Evolutionary conservation across 1,140 invertebrate genomes (phyloP).

Genomic region (Nixonia krombeini): DNA sequence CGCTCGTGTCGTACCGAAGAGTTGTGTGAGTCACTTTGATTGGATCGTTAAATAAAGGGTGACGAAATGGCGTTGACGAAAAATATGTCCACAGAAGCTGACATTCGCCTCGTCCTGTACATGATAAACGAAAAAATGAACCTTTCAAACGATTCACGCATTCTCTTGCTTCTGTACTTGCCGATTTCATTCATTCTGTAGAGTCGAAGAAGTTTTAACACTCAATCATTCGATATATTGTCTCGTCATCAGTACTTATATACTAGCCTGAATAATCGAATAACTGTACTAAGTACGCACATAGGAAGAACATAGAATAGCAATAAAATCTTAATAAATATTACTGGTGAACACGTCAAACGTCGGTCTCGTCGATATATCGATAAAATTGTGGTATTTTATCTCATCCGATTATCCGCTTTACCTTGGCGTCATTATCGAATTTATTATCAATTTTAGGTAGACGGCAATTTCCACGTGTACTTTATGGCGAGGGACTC

Average conservation of each 20-base stretch:
- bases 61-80: constrained; percentile 58
- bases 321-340: no score
- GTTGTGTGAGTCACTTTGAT: constrained; percentile 68
- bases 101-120: no score
- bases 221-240: no score
- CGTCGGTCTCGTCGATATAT: constrained; percentile 22
- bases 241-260: no score
- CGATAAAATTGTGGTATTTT: constrained; percentile 64
- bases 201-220: no score
- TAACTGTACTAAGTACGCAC: no score
- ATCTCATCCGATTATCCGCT: constrained; percentile 60
- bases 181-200: no score
- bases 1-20: constrained; percentile 43
- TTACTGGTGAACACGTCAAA: not conserved
- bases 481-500: constrained; percentile 55
- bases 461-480: constrained; percentile 64
- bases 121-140: no score
- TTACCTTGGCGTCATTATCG: constrained; percentile 53
- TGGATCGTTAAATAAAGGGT: constrained; percentile 66
- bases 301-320: no score
- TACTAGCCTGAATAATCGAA: no score
- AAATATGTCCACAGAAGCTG: constrained; percentile 25
- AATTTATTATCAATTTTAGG: constrained; percentile 71
- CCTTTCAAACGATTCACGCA: no score
- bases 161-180: no score